Conservation (phyloP, 1,140 invertebrate species). For the Gerris buenoi region DNA sequence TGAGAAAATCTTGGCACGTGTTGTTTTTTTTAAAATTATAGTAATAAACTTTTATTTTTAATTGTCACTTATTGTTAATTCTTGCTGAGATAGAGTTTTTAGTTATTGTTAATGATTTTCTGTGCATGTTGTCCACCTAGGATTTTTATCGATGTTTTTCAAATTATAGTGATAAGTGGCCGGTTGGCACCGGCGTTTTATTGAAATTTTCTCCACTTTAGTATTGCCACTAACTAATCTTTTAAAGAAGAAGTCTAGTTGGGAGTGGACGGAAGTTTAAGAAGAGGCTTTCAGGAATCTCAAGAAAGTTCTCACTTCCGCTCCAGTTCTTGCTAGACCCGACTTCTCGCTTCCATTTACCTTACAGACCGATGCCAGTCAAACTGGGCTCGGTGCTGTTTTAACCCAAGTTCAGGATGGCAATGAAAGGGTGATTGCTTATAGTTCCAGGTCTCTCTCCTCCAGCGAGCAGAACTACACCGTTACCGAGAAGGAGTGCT, state of each 20-base stretch:
- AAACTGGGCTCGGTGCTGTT: constrained; percentile 16
- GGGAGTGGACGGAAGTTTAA: background rate
- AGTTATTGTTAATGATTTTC: no score
- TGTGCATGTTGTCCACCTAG: no score
- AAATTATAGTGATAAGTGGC: no score
- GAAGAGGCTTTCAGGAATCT: constrained; percentile 10
- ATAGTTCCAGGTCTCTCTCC: constrained; percentile 24
- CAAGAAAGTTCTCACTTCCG: constrained; percentile 21
- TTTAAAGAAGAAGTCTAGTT: background rate
- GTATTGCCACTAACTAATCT: constrained; percentile 22
- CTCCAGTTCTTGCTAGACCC: constrained; percentile 6
- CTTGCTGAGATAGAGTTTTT: no score
- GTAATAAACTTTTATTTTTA: no score
- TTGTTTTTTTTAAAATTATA: no score
- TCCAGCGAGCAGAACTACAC: constrained; percentile 27
- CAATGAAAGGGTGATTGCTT: constrained; percentile 24
- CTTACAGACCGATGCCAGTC: constrained; percentile 24
- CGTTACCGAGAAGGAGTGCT: constrained; percentile 29
- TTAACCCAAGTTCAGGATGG: background rate
- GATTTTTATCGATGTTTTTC: no score
- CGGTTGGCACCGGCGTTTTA: constrained; percentile 28
- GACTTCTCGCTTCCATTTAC: constrained; percentile 18
- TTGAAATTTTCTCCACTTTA: constrained; percentile 25
- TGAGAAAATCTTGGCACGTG: no score
- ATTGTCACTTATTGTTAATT: no score